Base-by-base conservation (phyloP, 2,797 vertebrate species). In the Bradypodion pumilum region DNA sequence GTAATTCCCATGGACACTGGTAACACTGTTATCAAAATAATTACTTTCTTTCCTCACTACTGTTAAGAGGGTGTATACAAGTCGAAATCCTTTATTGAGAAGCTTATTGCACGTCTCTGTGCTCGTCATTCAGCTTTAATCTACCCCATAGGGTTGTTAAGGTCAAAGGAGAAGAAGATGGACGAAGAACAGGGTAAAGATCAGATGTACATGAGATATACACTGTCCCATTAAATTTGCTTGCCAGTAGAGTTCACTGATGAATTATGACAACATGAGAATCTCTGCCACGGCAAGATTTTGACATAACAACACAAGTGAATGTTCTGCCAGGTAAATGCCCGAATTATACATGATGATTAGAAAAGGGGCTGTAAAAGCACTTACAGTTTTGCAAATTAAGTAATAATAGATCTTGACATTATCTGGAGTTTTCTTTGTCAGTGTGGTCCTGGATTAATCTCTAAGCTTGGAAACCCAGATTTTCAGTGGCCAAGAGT, bases 21-120 rank as follows among this genome's bases (percentile, higher is more conserved):
- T 63, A 29, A 88, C 74, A 59, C 2, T 66, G 78, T 69, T 95
- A 89, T 78, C 63, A 90, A 88, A 92, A 59, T 56, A 75, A 40
- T 32, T 35, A 5, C 46, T 23, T 4, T 84, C 81, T 84, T 23
- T 23, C 16, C 12, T n/a, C n/a, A n/a, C n/a, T n/a, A n/a, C n/a
- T n/a, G n/a, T n/a, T n/a, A n/a, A n/a, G n/a, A n/a, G n/a, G n/a
- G n/a, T n/a, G n/a, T n/a, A n/a, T n/a, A 56, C 52, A 15, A 19
- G 52, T 4, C 19, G 16, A 56, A 56, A 56, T 56, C 52, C 52
- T 56, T 56, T 56, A 56, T 16, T 16, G 19, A 19, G 16, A 56
- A 56, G 52, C 52, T 56, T 15, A 56, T 13, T 15, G 12, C 19
- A 16, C 19, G 52, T 15, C 52, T 56, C 52, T 16, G 19, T 56